These are phyloP conservation scores for Ovibos moschatus DNA, from an alignment of 2,113 vertebrate species.

Conservation along the genomic window DNA sequence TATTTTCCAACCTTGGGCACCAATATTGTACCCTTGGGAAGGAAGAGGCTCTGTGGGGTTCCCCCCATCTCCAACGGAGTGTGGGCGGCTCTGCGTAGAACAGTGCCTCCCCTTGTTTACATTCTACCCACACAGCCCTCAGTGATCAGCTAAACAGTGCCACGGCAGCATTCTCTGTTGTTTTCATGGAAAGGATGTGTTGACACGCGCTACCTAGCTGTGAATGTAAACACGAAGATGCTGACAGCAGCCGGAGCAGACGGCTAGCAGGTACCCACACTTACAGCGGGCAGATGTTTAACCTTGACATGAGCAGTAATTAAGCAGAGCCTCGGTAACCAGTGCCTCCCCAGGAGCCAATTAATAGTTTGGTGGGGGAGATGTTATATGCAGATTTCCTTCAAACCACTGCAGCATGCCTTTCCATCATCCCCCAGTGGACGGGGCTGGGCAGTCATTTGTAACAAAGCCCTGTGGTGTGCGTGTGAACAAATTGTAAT, in stretches of 20 bases:
- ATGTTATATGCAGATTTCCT: conserved; percentile 43
- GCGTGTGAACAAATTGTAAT: conserved; percentile 57
- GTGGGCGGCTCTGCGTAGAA: not conserved
- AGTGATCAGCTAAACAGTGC: not conserved
- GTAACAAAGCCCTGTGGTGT: conserved; percentile 28
- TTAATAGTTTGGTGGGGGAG: conserved; percentile 66
- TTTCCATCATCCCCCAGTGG: not conserved
- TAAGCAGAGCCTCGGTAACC: conserved; percentile 50
- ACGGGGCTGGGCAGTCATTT: conserved; percentile 15
- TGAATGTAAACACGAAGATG: conserved; percentile 45
- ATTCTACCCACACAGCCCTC: not conserved
- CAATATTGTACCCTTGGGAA: fast-evolving
- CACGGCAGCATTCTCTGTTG: not conserved
- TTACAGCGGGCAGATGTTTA: conserved; percentile 48
- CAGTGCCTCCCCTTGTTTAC: not conserved
- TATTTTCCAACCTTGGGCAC: not conserved
- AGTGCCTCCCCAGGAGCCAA: conserved; percentile 46
- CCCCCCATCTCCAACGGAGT: not conserved
- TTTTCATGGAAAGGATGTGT: conserved; percentile 47
- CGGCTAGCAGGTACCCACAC: not conserved
- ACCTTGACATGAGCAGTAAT: conserved; percentile 55
- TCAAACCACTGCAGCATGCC: not conserved
- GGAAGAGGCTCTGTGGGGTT: not conserved
- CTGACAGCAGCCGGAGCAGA: not conserved
- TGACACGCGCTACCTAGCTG: conserved; percentile 61